Conservation (phyloP, 2,888 invertebrate species). For the Resseliella maxima region DNA sequence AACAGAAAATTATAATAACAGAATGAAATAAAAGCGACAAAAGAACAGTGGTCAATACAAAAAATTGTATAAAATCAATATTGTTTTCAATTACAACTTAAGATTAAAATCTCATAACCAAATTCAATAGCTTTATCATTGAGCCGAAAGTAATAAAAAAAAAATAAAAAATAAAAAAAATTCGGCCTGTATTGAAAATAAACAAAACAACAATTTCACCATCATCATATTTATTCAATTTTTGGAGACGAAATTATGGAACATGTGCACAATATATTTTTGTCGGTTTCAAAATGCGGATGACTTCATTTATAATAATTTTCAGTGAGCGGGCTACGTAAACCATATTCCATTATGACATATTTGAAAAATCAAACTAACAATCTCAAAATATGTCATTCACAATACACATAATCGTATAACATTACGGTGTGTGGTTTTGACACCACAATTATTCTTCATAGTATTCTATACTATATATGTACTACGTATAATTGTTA, state of each 20-base stretch:
- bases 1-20: not conserved
- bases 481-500: not conserved
- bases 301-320: not conserved
- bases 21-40: not conserved
- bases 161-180: too few relatives aligned
- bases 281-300: too few relatives aligned
- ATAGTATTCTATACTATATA: too few relatives aligned
- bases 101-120: not conserved
- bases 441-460: slow-evolving; percentile 23
- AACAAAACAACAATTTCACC: too few relatives aligned
- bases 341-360: not conserved
- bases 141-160: too few relatives aligned
- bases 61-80: slow-evolving; percentile 30
- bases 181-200: too few relatives aligned
- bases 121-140: not conserved
- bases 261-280: too few relatives aligned
- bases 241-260: too few relatives aligned
- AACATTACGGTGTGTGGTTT: slow-evolving; percentile 19
- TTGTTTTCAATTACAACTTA: slow-evolving; percentile 22
- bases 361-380: not conserved
- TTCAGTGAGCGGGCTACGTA: not conserved
- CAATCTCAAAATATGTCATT: slow-evolving; percentile 17
- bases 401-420: slow-evolving; percentile 5
- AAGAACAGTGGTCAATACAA: slow-evolving; percentile 2
- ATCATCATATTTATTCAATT: too few relatives aligned